These are phyloP conservation scores for Campoplex capitator DNA, from an alignment of 2,888 invertebrate genomes.

Conservation along the genomic window DNA sequence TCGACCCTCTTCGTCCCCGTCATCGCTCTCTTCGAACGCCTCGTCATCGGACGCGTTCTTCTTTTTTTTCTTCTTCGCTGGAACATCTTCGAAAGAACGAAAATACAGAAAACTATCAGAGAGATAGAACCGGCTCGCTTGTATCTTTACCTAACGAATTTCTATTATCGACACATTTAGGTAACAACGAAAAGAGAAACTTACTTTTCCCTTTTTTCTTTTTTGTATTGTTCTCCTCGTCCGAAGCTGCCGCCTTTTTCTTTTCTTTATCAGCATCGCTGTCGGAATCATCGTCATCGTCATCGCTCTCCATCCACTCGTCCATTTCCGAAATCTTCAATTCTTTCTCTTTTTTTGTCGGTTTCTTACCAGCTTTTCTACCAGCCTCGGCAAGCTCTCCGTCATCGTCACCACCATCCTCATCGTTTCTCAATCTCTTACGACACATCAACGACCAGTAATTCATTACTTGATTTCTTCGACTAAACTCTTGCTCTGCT, in stretches of 20 bases:
- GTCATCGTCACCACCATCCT: slow-evolving; percentile 88
- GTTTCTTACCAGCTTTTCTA: slow-evolving; percentile 76
- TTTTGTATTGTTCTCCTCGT: slow-evolving; percentile 87
- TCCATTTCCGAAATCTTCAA: slow-evolving; percentile 97
- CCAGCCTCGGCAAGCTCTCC: slow-evolving; percentile 88
- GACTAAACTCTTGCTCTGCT: slow-evolving; percentile 98
- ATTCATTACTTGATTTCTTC: slow-evolving; percentile 98
- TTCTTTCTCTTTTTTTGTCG: slow-evolving; percentile 86
- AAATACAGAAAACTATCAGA: background rate
- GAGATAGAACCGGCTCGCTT: slow-evolving; percentile 80
- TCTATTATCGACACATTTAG: background rate
- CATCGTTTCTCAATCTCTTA: slow-evolving; percentile 92
- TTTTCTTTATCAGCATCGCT: slow-evolving; percentile 90
- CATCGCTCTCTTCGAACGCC: slow-evolving; percentile 98
- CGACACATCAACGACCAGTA: slow-evolving; percentile 97
- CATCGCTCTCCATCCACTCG: slow-evolving; percentile 93
- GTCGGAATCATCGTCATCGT: slow-evolving; percentile 92
- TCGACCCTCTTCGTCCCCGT: slow-evolving; percentile 97
- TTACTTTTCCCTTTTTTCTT: slow-evolving; percentile 88
- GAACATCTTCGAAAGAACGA: slow-evolving; percentile 70
- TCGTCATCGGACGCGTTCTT: slow-evolving; percentile 94
- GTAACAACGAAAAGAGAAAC: background rate
- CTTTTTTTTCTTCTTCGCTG: slow-evolving; percentile 88
- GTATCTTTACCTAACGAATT: background rate
- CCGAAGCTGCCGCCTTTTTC: slow-evolving; percentile 76